Evolutionary conservation across 2,113 vertebrate genomes (phyloP).

Genomic region (Pontoporia blainvillei): DNA sequence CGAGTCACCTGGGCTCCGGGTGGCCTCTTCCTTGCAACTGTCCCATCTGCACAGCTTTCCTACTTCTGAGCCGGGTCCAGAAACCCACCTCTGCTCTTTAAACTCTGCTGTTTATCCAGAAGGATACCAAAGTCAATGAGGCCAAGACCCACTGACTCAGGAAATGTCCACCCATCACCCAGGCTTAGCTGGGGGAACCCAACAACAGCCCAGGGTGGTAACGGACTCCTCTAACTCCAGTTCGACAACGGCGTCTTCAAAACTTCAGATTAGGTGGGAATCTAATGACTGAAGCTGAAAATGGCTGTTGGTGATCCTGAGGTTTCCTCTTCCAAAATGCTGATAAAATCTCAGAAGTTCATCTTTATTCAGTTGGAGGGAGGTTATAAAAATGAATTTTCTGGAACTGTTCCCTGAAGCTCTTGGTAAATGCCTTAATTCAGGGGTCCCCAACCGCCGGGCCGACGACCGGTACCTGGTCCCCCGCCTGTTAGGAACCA

Average conservation of each 20-base stretch:
- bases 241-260: neutral
- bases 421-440: neutral
- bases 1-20: rapidly evolving
- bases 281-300: neutral
- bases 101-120: neutral
- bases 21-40: neutral
- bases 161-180: neutral
- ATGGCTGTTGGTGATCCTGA: neutral
- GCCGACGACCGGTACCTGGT: too few relatives aligned
- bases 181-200: neutral
- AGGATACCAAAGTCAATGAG: neutral
- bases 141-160: neutral
- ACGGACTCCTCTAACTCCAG: neutral
- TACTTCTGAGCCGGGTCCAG: neutral
- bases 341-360: neutral
- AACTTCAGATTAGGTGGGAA: neutral
- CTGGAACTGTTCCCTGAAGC: neutral
- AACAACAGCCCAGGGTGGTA: neutral
- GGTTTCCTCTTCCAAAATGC: neutral
- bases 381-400: slow-evolving; percentile 11
- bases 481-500: too few relatives aligned
- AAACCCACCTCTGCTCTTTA: neutral
- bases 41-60: too few relatives aligned
- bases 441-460: too few relatives aligned
- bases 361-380: neutral